Base-by-base conservation (phyloP, 2,888 invertebrate species). In the Dryadula phaetusa region DNA sequence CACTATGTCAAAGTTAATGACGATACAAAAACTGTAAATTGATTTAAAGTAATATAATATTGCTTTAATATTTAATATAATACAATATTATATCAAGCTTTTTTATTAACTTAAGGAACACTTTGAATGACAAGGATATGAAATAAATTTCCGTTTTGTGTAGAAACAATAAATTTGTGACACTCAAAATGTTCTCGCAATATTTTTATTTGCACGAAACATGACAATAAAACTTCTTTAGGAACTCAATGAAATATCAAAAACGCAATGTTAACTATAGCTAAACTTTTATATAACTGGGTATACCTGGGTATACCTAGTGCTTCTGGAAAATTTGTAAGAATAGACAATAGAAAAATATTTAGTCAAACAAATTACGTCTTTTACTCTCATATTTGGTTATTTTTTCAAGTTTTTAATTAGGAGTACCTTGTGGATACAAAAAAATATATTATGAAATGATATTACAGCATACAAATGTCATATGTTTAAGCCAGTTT, bases 41-140 rank as follows among this genome's bases (percentile, higher is more conserved):
- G n/a, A n/a, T n/a, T n/a, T n/a, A n/a, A n/a, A n/a, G n/a, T n/a
- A n/a, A n/a, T n/a, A n/a, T n/a, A n/a, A n/a, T n/a, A n/a, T n/a
- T n/a, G n/a, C n/a, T n/a, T n/a, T n/a, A n/a, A 44, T 22, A 62
- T 0, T 42, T 12, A 7, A 28, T n/a, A 7, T 6, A 12, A 44
- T 10, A 53, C 20, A 46, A 64, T 28, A 25, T 54, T 64, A 22
- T 64, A 12, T 12, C 28, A 58, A 49, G n/a, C 37, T 20, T 56
- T 64, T 37, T 32, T 60, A 60, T 52, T 53, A 60, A 18, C 32
- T 65, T 60, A 60, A 42, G 34, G 32, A 60, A 65, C 52, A 65
- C 60, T 52, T 53, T 61, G 34, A 65, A 52, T 65, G 52, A 34
- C 44, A 60, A 40, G 52, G 60, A 40, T 60, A 60, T 52, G 52